These are phyloP conservation scores for Microtus ochrogaster DNA, from an alignment of 2,113 vertebrate species.

Conservation along the genomic window DNA sequence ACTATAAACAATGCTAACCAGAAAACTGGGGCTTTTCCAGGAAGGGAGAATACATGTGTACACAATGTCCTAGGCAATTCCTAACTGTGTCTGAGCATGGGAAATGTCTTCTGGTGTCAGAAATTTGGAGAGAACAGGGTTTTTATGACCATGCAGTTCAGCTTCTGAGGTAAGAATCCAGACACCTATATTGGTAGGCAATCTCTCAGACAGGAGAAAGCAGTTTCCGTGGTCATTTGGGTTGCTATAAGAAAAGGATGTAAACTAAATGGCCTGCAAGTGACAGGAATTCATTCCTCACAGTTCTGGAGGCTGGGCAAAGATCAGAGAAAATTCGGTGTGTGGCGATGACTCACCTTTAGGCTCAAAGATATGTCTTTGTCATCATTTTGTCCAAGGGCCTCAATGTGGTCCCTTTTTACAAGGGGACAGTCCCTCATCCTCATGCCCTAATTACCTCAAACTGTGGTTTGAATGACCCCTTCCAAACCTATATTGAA, in stretches of 20 bases:
- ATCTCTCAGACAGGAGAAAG: background rate
- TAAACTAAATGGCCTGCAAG: background rate
- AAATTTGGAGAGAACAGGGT: background rate
- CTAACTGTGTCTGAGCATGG: background rate
- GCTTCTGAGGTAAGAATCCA: background rate
- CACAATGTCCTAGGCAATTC: background rate
- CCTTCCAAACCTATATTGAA: background rate
- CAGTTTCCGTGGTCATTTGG: background rate
- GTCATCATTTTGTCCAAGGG: too few relatives aligned
- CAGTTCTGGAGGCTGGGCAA: background rate
- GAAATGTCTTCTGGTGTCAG: background rate
- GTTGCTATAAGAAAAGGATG: background rate
- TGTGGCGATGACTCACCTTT: background rate
- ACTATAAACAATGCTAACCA: background rate
- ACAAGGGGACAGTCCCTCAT: background rate
- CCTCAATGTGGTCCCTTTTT: background rate
- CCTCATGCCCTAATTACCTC: background rate
- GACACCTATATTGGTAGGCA: background rate
- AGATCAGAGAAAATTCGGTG: background rate
- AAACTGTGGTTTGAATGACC: background rate
- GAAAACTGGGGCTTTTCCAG: conserved; percentile 13
- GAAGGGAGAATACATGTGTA: background rate
- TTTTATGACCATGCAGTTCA: background rate
- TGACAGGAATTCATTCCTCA: background rate
- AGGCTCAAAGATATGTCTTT: background rate